Percentiles rank a stretch among this genome's conserved stretches.
These are phyloP conservation scores for Remorina albescens DNA, from an alignment of 2,797 vertebrate genomes.

Conservation along the genomic window DNA sequence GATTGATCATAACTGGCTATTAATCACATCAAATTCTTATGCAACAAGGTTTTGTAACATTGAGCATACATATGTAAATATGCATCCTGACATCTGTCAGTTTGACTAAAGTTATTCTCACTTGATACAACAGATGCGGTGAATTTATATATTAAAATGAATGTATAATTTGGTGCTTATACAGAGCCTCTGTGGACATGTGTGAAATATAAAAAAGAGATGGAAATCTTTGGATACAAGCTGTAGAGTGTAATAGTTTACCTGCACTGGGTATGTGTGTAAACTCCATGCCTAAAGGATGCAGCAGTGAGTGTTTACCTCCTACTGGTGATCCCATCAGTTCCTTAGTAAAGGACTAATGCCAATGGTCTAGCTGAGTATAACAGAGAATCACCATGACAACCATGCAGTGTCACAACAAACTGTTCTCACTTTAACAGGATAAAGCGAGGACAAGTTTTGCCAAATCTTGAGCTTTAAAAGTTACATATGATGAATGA, in stretches of 20 bases:
- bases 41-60: not conserved
- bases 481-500: too few species aligned
- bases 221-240: too few species aligned
- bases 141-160: not conserved
- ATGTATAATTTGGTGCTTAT: not conserved
- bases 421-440: not conserved
- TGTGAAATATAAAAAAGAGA: not conserved
- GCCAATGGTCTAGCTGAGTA: not conserved
- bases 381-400: not conserved
- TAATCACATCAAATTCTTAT: too few species aligned
- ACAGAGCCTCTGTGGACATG: not conserved
- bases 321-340: not conserved
- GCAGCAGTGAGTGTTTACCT: too few species aligned
- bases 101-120: not conserved
- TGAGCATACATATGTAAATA: too few species aligned
- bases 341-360: not conserved
- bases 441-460: not conserved
- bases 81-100: not conserved
- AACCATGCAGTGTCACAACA: not conserved
- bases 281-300: not conserved
- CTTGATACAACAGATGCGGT: not conserved
- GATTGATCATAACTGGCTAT: too few species aligned
- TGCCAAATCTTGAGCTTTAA: not conserved
- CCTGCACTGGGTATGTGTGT: not conserved
- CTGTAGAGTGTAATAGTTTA: not conserved